A percentile compares a stretch with the other conserved stretches of the same genome.
phyloP scores from a whole-genome alignment of 2,888 invertebrate genomes.

The Synanthedon tipuliformis region DNA sequence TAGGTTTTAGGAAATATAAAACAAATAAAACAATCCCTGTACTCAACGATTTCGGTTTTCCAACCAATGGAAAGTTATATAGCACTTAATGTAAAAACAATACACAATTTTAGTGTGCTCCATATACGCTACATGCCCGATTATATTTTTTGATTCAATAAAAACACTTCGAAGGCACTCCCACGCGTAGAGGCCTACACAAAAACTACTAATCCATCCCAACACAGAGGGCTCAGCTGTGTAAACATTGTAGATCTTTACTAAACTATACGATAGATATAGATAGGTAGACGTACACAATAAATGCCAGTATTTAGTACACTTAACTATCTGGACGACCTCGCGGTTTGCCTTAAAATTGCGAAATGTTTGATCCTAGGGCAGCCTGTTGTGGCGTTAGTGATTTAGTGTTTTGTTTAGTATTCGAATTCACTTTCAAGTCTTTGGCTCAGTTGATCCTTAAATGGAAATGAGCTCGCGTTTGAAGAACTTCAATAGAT shows the following conservation, averaged over 20 bases:
- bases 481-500: no score
- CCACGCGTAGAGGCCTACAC: slow-evolving; percentile 18
- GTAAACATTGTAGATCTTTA: slow-evolving; percentile 17
- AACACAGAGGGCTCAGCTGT: slow-evolving; percentile 27
- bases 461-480: no score
- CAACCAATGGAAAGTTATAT: no score
- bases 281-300: background rate
- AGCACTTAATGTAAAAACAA: no score
- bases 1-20: no score
- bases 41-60: no score
- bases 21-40: no score
- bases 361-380: background rate
- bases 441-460: no score
- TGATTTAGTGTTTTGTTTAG: background rate
- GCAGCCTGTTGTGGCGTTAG: no score
- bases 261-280: background rate
- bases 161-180: slow-evolving; percentile 2
- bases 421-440: background rate
- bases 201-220: slow-evolving; percentile 24
- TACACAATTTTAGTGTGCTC: no score
- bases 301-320: background rate
- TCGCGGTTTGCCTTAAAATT: background rate
- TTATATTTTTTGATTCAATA: background rate
- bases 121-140: no score
- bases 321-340: background rate